Conservation (phyloP, 2,888 invertebrate genomes). For the Nezara viridula region DNA sequence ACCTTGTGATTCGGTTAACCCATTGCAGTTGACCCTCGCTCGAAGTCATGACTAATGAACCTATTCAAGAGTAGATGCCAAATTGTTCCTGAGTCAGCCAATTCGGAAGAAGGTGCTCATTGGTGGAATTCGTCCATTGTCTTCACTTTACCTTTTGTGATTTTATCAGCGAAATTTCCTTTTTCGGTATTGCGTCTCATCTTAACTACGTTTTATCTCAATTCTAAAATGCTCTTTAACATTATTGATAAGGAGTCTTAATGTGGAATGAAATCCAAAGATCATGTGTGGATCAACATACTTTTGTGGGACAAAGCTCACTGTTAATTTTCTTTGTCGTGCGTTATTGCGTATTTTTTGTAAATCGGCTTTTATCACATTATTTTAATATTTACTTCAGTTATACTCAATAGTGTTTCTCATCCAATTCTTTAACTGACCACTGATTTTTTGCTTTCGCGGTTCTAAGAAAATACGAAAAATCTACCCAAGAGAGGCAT, state of each 20-base stretch:
- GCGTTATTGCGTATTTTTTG: too few species aligned
- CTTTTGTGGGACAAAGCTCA: too few species aligned
- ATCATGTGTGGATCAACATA: too few species aligned
- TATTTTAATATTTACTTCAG: too few species aligned
- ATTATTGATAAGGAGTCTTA: neutral
- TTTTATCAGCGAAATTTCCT: neutral
- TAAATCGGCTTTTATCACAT: too few species aligned
- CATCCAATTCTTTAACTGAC: too few species aligned
- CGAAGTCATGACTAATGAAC: neutral
- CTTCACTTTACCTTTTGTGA: neutral
- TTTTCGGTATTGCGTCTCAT: neutral
- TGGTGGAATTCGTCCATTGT: neutral
- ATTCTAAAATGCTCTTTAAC: neutral
- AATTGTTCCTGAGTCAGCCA: slow-evolving; percentile 36
- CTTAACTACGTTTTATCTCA: neutral
- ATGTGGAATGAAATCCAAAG: neutral
- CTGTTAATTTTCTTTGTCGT: too few species aligned
- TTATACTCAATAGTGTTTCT: too few species aligned
- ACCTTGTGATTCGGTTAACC: slow-evolving; percentile 1
- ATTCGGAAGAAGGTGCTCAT: neutral
- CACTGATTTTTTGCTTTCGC: too few species aligned
- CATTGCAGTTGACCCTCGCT: neutral
- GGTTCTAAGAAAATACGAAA: too few species aligned
- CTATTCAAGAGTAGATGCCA: neutral
- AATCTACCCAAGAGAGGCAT: too few species aligned